Conservation (phyloP, 2,113 vertebrate species). For the Dasypus novemcinctus region DNA sequence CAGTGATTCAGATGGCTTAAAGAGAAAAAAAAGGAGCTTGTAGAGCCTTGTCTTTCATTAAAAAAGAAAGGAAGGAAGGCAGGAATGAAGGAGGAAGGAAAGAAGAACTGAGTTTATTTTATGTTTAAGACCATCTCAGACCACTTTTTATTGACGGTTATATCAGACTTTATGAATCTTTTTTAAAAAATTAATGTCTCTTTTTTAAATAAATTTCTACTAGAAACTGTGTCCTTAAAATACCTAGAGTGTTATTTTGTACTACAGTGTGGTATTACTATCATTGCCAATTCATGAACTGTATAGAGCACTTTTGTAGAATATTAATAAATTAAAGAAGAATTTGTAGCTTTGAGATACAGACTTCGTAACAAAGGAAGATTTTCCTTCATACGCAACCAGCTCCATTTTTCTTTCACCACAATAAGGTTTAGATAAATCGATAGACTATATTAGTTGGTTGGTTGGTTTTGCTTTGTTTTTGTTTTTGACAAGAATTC, state of each 20-base stretch:
- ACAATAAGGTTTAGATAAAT: conserved; percentile 18
- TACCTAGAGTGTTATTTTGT: conserved; percentile 29
- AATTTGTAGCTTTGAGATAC: conserved; percentile 32
- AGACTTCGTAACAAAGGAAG: conserved; percentile 33
- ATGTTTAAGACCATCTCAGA: neutral
- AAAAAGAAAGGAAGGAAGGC: neutral
- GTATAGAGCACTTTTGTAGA: neutral
- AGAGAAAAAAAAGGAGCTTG: neutral
- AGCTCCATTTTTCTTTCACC: neutral
- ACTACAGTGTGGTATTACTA: neutral
- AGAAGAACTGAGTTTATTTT: neutral
- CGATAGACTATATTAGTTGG: conserved; percentile 17
- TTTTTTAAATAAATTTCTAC: conserved; percentile 32
- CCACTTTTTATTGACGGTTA: neutral
- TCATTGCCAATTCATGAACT: conserved; percentile 2
- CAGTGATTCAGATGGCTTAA: neutral
- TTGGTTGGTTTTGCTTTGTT: neutral
- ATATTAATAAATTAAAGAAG: conserved; percentile 21
- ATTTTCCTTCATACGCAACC: neutral
- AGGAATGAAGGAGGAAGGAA: neutral
- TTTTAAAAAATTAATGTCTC: conserved; percentile 28
- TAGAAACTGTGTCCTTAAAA: conserved; percentile 18
- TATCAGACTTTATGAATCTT: neutral
- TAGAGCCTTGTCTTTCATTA: neutral
- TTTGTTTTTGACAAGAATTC: neutral